A percentile compares a stretch with the other conserved stretches of the same genome.
These are phyloP conservation scores for Drosophila meridiana DNA, from an alignment of 2,888 invertebrate species.

Conservation along the genomic window DNA sequence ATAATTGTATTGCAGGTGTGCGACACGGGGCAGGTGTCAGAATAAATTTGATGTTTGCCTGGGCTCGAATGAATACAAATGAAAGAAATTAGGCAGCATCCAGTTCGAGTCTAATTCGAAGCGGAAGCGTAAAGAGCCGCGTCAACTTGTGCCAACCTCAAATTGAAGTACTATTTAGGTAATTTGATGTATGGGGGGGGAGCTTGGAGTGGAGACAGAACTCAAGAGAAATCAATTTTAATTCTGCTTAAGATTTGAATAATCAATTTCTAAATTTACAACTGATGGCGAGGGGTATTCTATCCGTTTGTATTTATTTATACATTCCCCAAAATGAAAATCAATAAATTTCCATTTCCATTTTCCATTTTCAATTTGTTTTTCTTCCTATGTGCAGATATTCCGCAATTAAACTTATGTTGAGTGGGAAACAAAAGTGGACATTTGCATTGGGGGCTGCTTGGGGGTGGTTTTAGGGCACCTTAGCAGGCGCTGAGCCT, in stretches of 20 bases:
- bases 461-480: not conserved
- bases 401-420: constrained; percentile 59
- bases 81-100: constrained; percentile 58
- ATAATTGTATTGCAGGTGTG: constrained; percentile 24
- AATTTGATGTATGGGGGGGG: constrained; percentile 5
- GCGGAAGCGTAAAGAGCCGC: constrained; percentile 3
- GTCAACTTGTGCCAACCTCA: constrained; percentile 23
- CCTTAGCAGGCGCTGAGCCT: constrained; percentile 11
- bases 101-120: constrained; percentile 19
- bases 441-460: constrained; percentile 34
- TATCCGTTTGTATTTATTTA: not conserved
- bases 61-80: constrained; percentile 62
- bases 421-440: constrained; percentile 19
- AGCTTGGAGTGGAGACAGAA: too few relatives aligned
- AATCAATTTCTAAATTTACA: not conserved
- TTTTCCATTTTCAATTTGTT: not conserved
- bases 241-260: not conserved
- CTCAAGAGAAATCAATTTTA: not conserved
- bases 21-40: constrained; percentile 1
- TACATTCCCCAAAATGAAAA: constrained; percentile 19
- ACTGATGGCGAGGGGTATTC: not conserved
- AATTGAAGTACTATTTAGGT: constrained; percentile 36
- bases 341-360: constrained; percentile 52
- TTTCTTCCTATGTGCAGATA: constrained; percentile 17
- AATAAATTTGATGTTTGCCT: constrained; percentile 32